phyloP scores from a whole-genome alignment of 2,797 vertebrate species.

The Dromococcyx pavoninus region DNA sequence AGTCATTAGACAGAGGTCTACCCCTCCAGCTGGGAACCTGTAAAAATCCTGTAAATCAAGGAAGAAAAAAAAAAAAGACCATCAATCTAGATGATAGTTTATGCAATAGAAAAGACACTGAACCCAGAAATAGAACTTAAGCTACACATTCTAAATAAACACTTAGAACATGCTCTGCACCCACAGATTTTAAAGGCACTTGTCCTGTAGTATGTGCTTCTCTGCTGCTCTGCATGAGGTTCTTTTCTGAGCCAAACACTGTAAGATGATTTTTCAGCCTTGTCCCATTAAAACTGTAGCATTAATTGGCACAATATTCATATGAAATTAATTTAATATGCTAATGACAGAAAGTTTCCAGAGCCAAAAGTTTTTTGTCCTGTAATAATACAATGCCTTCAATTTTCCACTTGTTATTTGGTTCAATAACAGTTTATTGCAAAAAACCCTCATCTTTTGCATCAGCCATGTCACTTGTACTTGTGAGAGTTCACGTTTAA shows the following conservation, averaged over 20 bases:
- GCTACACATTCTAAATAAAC: background rate
- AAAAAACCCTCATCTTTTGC: background rate
- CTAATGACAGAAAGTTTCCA: background rate
- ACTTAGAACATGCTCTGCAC: background rate
- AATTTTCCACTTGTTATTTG: background rate
- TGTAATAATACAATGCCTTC: background rate
- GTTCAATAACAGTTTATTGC: background rate
- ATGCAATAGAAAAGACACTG: background rate
- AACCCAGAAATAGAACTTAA: background rate
- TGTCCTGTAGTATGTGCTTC: background rate
- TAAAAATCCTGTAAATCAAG: background rate
- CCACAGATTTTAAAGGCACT: background rate
- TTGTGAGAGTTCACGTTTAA: background rate
- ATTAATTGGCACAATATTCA: background rate
- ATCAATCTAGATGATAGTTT: background rate
- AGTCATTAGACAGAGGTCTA: background rate
- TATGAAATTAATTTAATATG: background rate
- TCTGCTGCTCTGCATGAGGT: background rate
- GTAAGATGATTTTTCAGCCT: background rate
- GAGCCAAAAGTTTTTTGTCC: background rate
- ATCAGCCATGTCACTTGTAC: background rate
- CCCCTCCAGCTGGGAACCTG: background rate
- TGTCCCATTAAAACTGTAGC: background rate
- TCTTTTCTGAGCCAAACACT: background rate
- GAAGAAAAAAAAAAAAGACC: accelerated